phyloP scores from a whole-genome alignment of 2,797 vertebrate genomes.

The Rhincodon typus region DNA sequence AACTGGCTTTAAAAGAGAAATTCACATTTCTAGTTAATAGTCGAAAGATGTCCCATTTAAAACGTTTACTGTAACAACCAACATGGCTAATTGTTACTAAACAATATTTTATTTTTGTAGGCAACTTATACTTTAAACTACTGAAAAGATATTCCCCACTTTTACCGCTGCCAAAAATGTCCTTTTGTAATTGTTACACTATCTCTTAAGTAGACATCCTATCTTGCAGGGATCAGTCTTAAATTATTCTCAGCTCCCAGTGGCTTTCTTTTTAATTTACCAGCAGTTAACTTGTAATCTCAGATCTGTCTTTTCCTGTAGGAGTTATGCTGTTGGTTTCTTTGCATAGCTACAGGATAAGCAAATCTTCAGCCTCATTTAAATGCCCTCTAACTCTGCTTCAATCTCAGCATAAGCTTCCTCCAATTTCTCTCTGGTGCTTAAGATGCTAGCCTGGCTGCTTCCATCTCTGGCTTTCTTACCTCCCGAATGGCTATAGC shows the following conservation, averaged over 20 bases:
- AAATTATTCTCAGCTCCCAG: background rate
- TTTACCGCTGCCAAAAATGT: no score
- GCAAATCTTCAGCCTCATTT: background rate
- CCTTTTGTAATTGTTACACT: no score
- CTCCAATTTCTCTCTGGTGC: background rate
- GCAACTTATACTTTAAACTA: no score
- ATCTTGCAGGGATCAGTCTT: background rate
- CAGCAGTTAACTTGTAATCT: background rate
- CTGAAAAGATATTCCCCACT: no score
- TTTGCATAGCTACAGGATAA: background rate
- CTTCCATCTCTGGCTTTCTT: no score
- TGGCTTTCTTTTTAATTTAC: background rate
- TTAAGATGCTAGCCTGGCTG: background rate
- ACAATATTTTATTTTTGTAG: no score
- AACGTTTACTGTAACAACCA: background rate
- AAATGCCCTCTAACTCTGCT: background rate
- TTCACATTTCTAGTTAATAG: background rate
- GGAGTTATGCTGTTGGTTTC: background rate
- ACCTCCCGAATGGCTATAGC: no score
- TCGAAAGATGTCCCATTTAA: background rate
- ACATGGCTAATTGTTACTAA: no score
- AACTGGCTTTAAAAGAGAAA: background rate
- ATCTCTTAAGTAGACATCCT: background rate
- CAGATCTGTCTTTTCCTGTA: background rate
- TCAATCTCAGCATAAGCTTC: background rate